Conservation (phyloP, 1,140 invertebrate genomes). For the Bathynomus jamesi region DNA sequence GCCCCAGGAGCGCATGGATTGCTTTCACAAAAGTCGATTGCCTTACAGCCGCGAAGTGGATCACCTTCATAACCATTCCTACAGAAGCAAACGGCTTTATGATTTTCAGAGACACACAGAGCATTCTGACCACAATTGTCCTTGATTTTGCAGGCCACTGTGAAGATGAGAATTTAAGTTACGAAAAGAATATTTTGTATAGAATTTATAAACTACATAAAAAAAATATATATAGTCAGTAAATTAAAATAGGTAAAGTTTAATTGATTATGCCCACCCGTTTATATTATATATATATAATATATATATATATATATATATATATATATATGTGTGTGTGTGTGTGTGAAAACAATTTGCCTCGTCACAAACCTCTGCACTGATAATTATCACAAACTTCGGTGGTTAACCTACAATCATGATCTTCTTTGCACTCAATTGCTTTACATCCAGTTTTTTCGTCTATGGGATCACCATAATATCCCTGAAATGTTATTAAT, state of each 20-base stretch:
- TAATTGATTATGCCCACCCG: no score
- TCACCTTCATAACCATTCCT: conserved; percentile 77
- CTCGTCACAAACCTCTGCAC: conserved; percentile 37
- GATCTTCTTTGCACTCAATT: conserved; percentile 63
- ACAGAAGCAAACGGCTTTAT: conserved; percentile 67
- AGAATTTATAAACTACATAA: no score
- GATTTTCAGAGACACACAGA: conserved; percentile 69
- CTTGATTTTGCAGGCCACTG: conserved; percentile 68
- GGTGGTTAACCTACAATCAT: conserved; percentile 62
- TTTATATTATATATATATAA: background rate
- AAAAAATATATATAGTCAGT: no score
- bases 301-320: no score
- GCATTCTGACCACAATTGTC: conserved; percentile 76
- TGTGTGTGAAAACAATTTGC: no score
- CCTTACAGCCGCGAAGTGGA: conserved; percentile 57
- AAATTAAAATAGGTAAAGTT: no score
- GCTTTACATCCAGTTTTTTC: conserved; percentile 51
- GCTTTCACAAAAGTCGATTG: conserved; percentile 68
- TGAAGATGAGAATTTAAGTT: background rate
- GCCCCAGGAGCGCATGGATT: conserved; percentile 73
- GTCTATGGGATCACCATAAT: conserved; percentile 68
- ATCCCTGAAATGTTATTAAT: conserved; percentile 63
- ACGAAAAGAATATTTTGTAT: no score
- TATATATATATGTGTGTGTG: no score
- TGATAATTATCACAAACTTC: conserved; percentile 58